Conservation (phyloP, 2,113 vertebrate genomes). For the Pelobates fuscus region DNA sequence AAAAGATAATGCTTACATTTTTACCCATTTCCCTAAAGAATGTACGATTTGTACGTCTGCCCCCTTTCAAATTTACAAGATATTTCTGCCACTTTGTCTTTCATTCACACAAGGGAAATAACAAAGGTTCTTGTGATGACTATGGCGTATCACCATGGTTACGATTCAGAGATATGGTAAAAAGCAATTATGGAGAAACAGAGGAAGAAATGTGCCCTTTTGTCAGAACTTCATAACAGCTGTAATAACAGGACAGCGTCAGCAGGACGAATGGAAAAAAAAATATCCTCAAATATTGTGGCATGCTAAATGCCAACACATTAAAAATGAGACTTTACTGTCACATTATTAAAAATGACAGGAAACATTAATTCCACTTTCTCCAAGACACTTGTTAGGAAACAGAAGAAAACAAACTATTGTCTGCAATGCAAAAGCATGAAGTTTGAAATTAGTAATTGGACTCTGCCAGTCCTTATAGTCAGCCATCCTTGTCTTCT, state of each 20-base stretch:
- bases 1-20: slow-evolving; percentile 35
- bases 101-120: slow-evolving; percentile 74
- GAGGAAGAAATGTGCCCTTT: slow-evolving; percentile 76
- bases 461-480: slow-evolving; percentile 43
- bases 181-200: slow-evolving; percentile 83
- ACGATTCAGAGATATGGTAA: slow-evolving; percentile 80
- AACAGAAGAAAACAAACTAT: slow-evolving; percentile 56
- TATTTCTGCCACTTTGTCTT: slow-evolving; percentile 64
- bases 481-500: not conserved
- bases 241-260: slow-evolving; percentile 81
- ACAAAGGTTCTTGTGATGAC: slow-evolving; percentile 81
- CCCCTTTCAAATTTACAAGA: slow-evolving; percentile 63
- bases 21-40: slow-evolving; percentile 40
- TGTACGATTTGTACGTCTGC: slow-evolving; percentile 46
- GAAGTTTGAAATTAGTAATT: slow-evolving; percentile 62
- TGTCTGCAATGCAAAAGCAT: slow-evolving; percentile 60
- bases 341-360: slow-evolving; percentile 76
- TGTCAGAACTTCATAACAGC: slow-evolving; percentile 86
- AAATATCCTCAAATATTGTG: slow-evolving; percentile 73
- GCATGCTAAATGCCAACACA: slow-evolving; percentile 73
- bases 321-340: slow-evolving; percentile 72
- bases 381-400: slow-evolving; percentile 68
- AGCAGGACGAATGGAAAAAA: slow-evolving; percentile 76
- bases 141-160: slow-evolving; percentile 80
- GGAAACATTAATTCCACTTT: slow-evolving; percentile 78